These are phyloP conservation scores for Chymomyza procnemis DNA, from an alignment of 2,888 invertebrate genomes.

Conservation along the genomic window DNA sequence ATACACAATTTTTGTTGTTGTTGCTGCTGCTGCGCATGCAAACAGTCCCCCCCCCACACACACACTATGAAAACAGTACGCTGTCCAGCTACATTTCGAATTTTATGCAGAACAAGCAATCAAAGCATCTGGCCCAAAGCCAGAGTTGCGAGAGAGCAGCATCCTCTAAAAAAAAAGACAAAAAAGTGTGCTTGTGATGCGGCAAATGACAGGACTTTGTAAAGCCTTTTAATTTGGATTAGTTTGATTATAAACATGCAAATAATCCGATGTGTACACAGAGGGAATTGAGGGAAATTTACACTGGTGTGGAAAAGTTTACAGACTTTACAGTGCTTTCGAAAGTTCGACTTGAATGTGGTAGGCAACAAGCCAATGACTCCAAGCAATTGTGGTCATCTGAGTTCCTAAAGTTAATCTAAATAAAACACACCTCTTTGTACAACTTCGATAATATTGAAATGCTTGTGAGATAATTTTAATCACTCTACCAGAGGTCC, in stretches of 20 bases:
- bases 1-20: constrained; percentile 41
- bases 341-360: too few species aligned
- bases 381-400: too few species aligned
- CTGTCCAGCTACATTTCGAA: background rate
- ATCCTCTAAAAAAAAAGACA: background rate
- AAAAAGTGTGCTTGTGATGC: background rate
- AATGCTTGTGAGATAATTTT: too few species aligned
- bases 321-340: too few species aligned
- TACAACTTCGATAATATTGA: too few species aligned
- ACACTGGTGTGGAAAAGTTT: too few species aligned
- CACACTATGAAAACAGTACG: background rate
- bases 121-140: background rate
- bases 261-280: background rate
- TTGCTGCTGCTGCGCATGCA: too few species aligned
- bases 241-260: background rate
- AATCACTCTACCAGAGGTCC: too few species aligned
- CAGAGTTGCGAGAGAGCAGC: background rate
- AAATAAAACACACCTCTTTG: too few species aligned
- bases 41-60: too few species aligned
- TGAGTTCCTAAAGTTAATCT: too few species aligned
- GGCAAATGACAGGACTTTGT: background rate
- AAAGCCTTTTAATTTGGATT: background rate
- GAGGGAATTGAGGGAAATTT: background rate
- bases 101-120: background rate
- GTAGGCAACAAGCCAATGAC: too few species aligned